Evolutionary conservation across 2,888 invertebrate species (phyloP).

Genomic region (Tetragonula carbonaria): DNA sequence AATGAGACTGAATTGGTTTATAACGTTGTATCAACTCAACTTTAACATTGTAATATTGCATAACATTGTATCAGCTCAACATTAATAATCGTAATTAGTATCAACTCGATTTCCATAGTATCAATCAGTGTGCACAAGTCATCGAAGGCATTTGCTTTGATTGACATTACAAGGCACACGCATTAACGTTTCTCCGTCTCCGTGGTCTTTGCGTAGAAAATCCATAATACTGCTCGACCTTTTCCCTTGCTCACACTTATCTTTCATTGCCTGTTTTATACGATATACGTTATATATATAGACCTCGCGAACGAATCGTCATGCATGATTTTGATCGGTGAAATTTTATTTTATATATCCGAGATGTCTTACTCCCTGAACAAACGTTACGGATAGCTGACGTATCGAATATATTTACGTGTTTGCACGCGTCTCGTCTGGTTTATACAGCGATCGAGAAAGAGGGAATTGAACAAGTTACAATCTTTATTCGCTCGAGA

Average conservation of each 20-base stretch:
- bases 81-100: neutral
- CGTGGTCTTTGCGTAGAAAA: neutral
- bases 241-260: neutral
- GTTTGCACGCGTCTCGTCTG: neutral
- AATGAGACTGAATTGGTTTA: too few relatives aligned
- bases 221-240: neutral
- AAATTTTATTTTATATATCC: slow-evolving; percentile 19
- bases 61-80: neutral
- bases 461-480: neutral
- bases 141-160: neutral
- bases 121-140: neutral
- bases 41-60: too few relatives aligned
- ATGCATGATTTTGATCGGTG: neutral
- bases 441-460: neutral
- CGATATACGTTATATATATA: neutral
- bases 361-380: neutral
- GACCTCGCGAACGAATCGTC: neutral
- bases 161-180: slow-evolving; percentile 32
- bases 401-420: neutral
- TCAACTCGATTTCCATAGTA: neutral
- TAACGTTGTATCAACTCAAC: neutral
- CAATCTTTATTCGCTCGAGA: neutral
- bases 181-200: slow-evolving; percentile 32
- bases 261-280: slow-evolving; percentile 2
- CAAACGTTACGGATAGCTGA: neutral